These are phyloP conservation scores for Pangasius mekongensis DNA, from an alignment of 2,797 vertebrate genomes.

Conservation along the genomic window DNA sequence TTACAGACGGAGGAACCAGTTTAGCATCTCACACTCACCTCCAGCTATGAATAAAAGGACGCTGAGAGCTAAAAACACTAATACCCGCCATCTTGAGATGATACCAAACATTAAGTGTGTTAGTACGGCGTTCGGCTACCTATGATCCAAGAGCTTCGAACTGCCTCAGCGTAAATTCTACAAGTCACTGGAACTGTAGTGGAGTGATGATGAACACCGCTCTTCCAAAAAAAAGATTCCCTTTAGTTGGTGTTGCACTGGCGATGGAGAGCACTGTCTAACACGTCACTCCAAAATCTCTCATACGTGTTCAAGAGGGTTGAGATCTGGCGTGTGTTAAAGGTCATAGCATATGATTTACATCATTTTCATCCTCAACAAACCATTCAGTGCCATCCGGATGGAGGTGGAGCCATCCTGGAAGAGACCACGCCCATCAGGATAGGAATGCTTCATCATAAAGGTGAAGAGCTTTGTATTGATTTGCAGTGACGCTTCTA, in stretches of 20 bases:
- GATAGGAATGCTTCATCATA: background rate
- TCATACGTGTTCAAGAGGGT: too few relatives aligned
- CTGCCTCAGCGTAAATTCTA: background rate
- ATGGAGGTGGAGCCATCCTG: background rate
- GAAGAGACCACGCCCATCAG: background rate
- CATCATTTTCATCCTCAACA: background rate
- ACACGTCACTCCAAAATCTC: background rate
- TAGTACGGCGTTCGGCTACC: background rate
- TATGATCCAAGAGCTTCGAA: background rate
- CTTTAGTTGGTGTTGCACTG: background rate
- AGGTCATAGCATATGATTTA: background rate
- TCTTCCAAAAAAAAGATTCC: background rate
- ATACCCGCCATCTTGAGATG: background rate
- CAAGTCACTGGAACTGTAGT: background rate
- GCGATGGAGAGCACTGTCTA: background rate
- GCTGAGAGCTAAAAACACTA: background rate
- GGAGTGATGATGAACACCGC: background rate
- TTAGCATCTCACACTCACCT: background rate
- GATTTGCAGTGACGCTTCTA: background rate
- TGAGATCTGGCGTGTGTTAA: background rate
- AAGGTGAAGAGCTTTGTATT: too few relatives aligned
- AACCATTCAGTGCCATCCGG: background rate
- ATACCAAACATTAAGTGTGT: background rate
- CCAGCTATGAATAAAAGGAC: background rate
- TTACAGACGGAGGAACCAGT: background rate